These are phyloP conservation scores for Epicampocera succincta DNA, from an alignment of 2,888 invertebrate genomes.

Conservation along the genomic window DNA sequence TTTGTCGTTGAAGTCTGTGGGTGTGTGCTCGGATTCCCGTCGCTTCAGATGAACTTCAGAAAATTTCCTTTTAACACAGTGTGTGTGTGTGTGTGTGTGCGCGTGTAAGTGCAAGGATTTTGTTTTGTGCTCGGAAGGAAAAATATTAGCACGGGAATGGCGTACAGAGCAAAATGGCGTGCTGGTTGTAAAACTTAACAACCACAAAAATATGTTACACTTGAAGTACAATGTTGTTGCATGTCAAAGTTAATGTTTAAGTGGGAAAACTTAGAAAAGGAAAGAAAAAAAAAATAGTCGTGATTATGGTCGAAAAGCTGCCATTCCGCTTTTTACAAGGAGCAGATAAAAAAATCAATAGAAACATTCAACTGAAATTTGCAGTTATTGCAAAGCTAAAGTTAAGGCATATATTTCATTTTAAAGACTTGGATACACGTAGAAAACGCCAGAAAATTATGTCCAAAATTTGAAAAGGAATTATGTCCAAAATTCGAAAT, in stretches of 20 bases:
- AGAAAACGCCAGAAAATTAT: no score
- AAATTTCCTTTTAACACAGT: background rate
- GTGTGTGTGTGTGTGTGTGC: background rate
- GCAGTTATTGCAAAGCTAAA: no score
- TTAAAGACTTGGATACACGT: no score
- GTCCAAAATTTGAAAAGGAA: no score
- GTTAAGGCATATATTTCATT: no score
- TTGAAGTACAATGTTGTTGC: conserved; percentile 58
- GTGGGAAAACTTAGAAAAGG: conserved; percentile 17
- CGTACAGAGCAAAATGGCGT: background rate
- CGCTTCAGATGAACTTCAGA: background rate
- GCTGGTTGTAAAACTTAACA: conserved; percentile 35
- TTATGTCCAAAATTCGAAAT: no score
- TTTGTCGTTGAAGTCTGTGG: background rate
- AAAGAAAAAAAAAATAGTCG: background rate
- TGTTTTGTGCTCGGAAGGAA: no score
- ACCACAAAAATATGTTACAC: conserved; percentile 68
- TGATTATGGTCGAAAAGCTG: background rate
- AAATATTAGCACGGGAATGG: conserved; percentile 3
- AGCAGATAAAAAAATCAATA: background rate
- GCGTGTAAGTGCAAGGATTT: background rate
- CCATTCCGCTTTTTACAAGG: background rate
- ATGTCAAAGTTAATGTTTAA: conserved; percentile 64
- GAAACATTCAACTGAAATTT: no score
- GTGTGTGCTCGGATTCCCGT: background rate